A percentile compares a stretch with the other conserved stretches of the same genome.
These are phyloP conservation scores for Resseliella maxima DNA, from an alignment of 2,888 invertebrate genomes.

Conservation along the genomic window DNA sequence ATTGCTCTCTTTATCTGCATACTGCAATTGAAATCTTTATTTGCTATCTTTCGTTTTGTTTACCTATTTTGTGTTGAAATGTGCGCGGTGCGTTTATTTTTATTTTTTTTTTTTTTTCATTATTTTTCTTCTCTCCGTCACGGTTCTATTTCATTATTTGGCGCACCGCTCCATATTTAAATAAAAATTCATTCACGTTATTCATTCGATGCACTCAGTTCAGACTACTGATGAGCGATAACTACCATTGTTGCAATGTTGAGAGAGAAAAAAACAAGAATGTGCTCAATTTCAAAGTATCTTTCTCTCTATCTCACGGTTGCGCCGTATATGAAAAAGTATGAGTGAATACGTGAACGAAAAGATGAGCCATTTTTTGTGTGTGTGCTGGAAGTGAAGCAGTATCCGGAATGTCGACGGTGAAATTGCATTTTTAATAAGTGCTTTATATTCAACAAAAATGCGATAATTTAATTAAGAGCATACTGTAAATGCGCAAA, in stretches of 20 bases:
- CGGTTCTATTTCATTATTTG: too few relatives aligned
- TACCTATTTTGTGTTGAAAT: not conserved
- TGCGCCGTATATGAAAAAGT: not conserved
- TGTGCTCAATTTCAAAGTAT: not conserved
- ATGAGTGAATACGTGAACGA: not conserved
- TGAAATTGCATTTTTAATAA: conserved; percentile 50
- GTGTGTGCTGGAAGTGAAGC: not conserved
- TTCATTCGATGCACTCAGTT: not conserved
- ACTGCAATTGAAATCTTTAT: not conserved
- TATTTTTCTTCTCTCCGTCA: too few relatives aligned
- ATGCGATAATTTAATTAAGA: conserved; percentile 44
- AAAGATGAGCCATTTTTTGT: not conserved
- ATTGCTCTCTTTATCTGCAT: not conserved
- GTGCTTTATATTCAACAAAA: conserved; percentile 47
- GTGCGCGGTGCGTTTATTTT: not conserved
- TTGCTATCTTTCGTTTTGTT: not conserved
- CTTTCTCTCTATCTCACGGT: not conserved
- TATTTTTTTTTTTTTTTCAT: not conserved
- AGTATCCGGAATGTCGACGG: conserved; percentile 23
- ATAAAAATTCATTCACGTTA: conserved; percentile 32
- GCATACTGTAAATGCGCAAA: not conserved
- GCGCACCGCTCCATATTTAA: not conserved
- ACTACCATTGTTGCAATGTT: too few relatives aligned
- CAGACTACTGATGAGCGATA: conserved; percentile 24
- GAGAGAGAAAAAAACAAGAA: not conserved